Evolutionary conservation across 53 echinoderm and acorn worm species (phyloP).

Genomic region (Paracentrotus lividus): DNA sequence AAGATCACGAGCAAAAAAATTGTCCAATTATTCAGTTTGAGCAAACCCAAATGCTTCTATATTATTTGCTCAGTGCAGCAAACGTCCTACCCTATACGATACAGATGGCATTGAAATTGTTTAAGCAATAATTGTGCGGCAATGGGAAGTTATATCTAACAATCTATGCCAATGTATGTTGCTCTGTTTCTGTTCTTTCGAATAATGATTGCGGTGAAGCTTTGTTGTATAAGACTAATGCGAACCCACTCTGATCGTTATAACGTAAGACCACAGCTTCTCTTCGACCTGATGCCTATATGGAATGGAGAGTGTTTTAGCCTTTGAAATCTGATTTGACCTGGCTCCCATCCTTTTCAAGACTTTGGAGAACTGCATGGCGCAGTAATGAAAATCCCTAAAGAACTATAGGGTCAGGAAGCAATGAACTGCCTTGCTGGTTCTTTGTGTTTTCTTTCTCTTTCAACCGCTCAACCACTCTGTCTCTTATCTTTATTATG

Average conservation of each 20-base stretch:
- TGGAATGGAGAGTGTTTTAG: constrained; percentile 18
- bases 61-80: constrained; percentile 2
- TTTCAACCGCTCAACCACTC: too few relatives aligned
- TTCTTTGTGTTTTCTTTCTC: too few relatives aligned
- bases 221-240: not conserved
- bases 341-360: not conserved
- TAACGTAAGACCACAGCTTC: not conserved
- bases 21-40: not conserved
- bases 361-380: too few relatives aligned
- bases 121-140: not conserved
- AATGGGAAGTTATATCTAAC: not conserved
- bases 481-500: too few relatives aligned
- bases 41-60: not conserved
- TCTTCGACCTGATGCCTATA: not conserved
- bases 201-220: not conserved
- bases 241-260: not conserved
- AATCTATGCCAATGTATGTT: not conserved
- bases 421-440: too few relatives aligned
- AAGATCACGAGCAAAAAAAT: not conserved
- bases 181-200: not conserved
- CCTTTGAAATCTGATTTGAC: not conserved
- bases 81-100: not conserved
- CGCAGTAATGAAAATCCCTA: too few relatives aligned
- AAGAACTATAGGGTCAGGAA: too few relatives aligned
- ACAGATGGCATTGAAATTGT: not conserved